Evolutionary conservation across 2,797 vertebrate species (phyloP).

Genomic region (Neosalanx taihuensis): DNA sequence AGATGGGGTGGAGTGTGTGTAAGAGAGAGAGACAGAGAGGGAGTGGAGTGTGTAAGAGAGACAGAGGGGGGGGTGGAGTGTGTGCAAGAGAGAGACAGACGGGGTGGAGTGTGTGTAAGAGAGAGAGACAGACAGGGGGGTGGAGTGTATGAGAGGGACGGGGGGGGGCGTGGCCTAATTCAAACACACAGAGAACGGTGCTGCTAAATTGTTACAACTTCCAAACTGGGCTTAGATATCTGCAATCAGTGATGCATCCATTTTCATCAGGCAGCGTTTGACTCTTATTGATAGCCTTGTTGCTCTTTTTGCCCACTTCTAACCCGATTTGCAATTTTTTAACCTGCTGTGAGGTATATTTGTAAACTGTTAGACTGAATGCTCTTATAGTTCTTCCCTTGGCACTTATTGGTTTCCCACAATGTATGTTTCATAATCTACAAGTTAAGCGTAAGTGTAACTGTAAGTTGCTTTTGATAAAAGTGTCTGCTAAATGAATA

Average conservation of each 20-base stretch:
- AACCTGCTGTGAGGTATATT: too few species aligned
- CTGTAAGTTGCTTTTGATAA: too few species aligned
- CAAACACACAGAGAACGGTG: conserved; percentile 88
- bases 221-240: conserved; percentile 89
- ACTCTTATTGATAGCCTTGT: conserved; percentile 62
- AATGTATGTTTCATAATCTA: too few species aligned
- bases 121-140: not conserved
- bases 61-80: not conserved
- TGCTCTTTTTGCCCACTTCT: too few species aligned
- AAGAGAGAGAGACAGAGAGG: conserved; percentile 48
- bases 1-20: conserved; percentile 27
- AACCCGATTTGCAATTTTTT: too few species aligned
- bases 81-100: conserved; percentile 10
- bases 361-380: too few species aligned
- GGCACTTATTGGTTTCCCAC: too few species aligned
- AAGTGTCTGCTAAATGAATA: too few species aligned
- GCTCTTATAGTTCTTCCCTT: too few species aligned
- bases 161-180: conserved; percentile 81
- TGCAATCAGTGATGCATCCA: conserved; percentile 92
- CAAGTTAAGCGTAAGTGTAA: too few species aligned
- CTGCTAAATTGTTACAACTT: conserved; percentile 88
- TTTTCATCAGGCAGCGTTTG: conserved; percentile 94
- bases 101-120: conserved; percentile 12
- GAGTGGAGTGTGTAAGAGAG: not conserved
- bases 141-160: conserved; percentile 39